Evolutionary conservation across 2,113 vertebrate species (phyloP), one percentile per base, ranked within the genome.

Genomic region (Oxygymnocypris stewartii): DNA sequence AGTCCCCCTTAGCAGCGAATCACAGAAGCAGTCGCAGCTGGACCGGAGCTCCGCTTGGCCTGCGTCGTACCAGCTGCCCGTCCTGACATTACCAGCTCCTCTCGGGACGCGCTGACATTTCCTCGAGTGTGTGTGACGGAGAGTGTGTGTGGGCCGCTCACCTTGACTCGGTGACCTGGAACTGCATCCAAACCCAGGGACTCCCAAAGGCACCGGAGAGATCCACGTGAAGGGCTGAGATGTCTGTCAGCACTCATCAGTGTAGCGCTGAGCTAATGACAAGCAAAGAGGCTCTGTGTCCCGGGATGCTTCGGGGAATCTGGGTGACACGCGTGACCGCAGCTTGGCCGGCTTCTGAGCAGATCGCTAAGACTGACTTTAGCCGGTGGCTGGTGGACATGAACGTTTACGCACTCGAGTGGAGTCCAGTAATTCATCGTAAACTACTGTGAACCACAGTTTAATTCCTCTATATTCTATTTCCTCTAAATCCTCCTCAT

Each of bases 101-200:
- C 84, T 31, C 42, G 87, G 87, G 90, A 87, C 28, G 4, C 9
- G 8, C 67, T 89, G 90, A 89, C 90, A 89, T 88, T 91, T 89
- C 86, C 76, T 40, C 54, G 20, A 71, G 54, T 18, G 28, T 81
- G 76, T 87, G 85, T 69, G 74, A 67, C 23, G 76, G 88, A n/a
- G n/a, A 57, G 49, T 59, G 84, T 79, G 25, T 88, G 91, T 87
- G 90, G 88, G 69, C 88, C 85, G 85, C 89, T 93, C 92, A 94
- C 93, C 92, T 93, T 94, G 92, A 92, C 90, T 91, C 81, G 77
- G 79, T 86, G 91, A 94, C 92, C 93, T 93, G 91, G 90, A 93
- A 92, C 90, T 90, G n/a, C n/a, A n/a, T n/a, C n/a, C n/a, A n/a
- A n/a, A n/a, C n/a, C n/a, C n/a, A n/a, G n/a, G 35, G 63, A 86